Base-by-base conservation (phyloP, 2,113 vertebrate species). In the Sceloporus tristichus region DNA sequence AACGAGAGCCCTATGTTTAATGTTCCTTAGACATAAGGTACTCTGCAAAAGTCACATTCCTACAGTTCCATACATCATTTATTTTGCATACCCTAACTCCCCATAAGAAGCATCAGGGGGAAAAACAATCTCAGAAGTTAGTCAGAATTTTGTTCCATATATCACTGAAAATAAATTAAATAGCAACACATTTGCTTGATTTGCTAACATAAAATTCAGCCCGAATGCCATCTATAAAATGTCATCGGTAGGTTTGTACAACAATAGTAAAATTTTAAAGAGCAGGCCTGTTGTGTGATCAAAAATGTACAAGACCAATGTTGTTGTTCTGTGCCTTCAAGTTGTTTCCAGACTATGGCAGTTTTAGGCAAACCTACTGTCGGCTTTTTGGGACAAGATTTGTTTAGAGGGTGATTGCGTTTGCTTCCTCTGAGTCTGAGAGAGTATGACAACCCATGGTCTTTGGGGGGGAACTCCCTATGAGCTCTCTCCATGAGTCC, bases 1-100 rank as follows among this genome's bases (percentile, higher is more conserved):
- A 99, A 98, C 98, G 96, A 99, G 98, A 98, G 97, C 98, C 97
- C 98, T 98, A 98, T 99, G 99, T 99, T 99, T 99, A 99, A 99
- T 99, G 99, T 99, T 99, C 98, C 99, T 99, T 99, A 98, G 97
- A 98, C 97, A 98, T 97, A 99, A 99, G 98, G 98, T 99, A 98
- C 98, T 97, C 98, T 98, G 98, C 97, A 97, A 97, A 97, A 97
- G 97, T 97, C 96, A 95, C 97, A 97, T 98, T 98, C 98, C 98
- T 98, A 98, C 97, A 98, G 98, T 97, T 99, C 98, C 97, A 99
- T 98, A 99, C 98, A 99, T 99, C 98, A 99, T 99, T 99, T 99
- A 99, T 99, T 99, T 98, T 98, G 98, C 97, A 99, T 98, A 98
- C 97, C 97, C 98, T 98, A 98, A 98, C 98, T 98, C 98, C 97